Conservation (phyloP, 1,140 invertebrate genomes). For the Zaprionus ornatus region DNA sequence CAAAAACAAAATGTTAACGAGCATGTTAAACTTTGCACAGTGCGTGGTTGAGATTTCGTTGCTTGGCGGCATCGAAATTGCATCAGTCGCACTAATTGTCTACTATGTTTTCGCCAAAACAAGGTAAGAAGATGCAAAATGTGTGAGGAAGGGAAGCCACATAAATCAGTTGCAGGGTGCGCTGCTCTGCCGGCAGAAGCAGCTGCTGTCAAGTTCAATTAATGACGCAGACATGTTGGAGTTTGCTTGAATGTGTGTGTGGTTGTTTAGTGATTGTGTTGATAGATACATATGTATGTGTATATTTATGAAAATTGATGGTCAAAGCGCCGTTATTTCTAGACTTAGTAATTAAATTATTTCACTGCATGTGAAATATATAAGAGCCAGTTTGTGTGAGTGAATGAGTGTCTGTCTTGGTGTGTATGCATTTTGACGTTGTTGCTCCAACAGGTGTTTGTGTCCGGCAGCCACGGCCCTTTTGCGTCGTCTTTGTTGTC, state of each 20-base stretch:
- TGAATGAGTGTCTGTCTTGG: conserved; percentile 9
- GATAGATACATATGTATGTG: neutral
- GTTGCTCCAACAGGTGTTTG: conserved; percentile 58
- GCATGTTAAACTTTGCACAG: conserved; percentile 72
- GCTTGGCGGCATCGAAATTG: conserved; percentile 79
- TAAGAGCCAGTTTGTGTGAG: conserved; percentile 14
- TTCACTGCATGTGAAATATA: conserved; percentile 54
- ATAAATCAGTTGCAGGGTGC: conserved; percentile 15
- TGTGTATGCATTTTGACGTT: neutral
- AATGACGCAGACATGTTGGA: conserved; percentile 34
- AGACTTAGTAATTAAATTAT: conserved; percentile 16
- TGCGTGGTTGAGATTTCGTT: conserved; percentile 76
- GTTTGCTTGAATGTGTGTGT: neutral
- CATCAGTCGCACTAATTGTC: conserved; percentile 75
- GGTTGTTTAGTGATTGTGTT: conserved; percentile 12
- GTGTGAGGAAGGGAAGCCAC: conserved; percentile 52
- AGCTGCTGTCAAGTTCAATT: conserved; percentile 42
- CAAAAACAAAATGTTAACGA: conserved; percentile 50
- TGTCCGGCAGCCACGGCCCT: conserved; percentile 32
- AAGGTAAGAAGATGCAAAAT: conserved; percentile 64
- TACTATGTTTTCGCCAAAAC: conserved; percentile 82
- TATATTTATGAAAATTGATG: conserved; percentile 33
- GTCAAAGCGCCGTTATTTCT: conserved; percentile 42
- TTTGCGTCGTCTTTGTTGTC: conserved; percentile 27
- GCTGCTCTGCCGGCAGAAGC: conserved; percentile 11